Percentiles rank a stretch among this genome's conserved stretches.
phyloP scores from a whole-genome alignment of 1,140 invertebrate species.

The Drusus annulatus region DNA sequence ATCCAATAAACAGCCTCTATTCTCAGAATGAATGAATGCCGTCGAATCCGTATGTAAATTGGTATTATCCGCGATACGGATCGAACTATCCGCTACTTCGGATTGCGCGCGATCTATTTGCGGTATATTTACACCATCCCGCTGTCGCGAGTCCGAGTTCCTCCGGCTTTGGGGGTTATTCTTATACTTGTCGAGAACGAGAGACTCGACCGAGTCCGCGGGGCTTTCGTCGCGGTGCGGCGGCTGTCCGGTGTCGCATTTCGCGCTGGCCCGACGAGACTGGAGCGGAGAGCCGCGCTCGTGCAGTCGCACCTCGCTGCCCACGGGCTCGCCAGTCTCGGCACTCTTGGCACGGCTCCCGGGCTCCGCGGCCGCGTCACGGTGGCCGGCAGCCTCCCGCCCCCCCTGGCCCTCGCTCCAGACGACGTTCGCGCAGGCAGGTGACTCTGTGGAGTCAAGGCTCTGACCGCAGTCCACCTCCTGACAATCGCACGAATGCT shows the following conservation, averaged over 20 bases:
- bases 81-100: neutral
- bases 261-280: conserved; percentile 37
- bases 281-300: conserved; percentile 29
- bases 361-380: conserved; percentile 29
- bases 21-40: neutral
- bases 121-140: conserved; percentile 16
- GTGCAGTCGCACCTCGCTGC: conserved; percentile 32
- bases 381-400: conserved; percentile 11
- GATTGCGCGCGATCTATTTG: conserved; percentile 12
- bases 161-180: conserved; percentile 9
- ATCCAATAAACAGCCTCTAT: conserved; percentile 25
- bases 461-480: neutral
- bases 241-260: conserved; percentile 46
- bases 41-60: neutral
- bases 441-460: neutral
- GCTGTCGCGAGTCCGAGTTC: neutral
- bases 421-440: conserved; percentile 11
- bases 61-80: neutral
- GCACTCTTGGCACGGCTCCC: conserved; percentile 50
- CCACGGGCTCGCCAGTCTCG: conserved; percentile 50
- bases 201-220: conserved; percentile 10
- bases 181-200: conserved; percentile 3
- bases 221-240: conserved; percentile 4
- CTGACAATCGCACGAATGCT: conserved; percentile 1
- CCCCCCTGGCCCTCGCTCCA: neutral